Evolutionary conservation across 2,797 vertebrate species (phyloP), one percentile per base, ranked within the genome.

Genomic region (Benthosema pterotum): DNA sequence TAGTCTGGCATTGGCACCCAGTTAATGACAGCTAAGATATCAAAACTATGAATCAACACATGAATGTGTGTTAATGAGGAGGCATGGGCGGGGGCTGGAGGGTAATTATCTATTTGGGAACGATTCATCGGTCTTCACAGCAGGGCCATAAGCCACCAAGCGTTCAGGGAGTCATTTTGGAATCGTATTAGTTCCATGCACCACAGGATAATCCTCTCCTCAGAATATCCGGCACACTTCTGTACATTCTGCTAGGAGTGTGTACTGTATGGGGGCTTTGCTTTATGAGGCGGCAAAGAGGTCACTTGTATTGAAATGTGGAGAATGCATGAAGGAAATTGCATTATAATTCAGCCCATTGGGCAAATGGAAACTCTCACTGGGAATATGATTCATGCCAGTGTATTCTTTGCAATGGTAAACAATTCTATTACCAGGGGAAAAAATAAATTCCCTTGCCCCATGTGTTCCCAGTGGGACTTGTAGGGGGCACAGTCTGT

Each of bases 171-270:
- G 72, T 80, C 85, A 83, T 85, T 85, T 69, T 60, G 51, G 79
- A 87, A 85, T 90, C 79, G 71, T 78, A 85, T 89, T 90, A 83
- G 87, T 88, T 87, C 82, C 82, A 88, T 79, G 84, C 85, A 88
- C 79, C 53, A 55, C 42, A 42, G 84, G 84, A 84, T 90, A 87
- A 91, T 90, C 89, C 83, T 82, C 83, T 86, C 80, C 75, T 74
- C 58, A 47, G 83, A 86, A 81, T 80, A 87, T 88, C 77, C 79
- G 79, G 73, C 82, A 85, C 84, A 89, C 81, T 87, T 86, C 80
- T 83, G 77, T 73, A 83, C 82, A 71, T 80, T 76, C 77, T 2
- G 45, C 65, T 67, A 80, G 79, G 56, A 75, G 79, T 83, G 82
- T 76, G 78, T 74, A 63, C 75, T 76, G 78, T 74, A 63, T 75